Conservation (phyloP, 2,888 invertebrate genomes). For the Trachelus iudaicus region DNA sequence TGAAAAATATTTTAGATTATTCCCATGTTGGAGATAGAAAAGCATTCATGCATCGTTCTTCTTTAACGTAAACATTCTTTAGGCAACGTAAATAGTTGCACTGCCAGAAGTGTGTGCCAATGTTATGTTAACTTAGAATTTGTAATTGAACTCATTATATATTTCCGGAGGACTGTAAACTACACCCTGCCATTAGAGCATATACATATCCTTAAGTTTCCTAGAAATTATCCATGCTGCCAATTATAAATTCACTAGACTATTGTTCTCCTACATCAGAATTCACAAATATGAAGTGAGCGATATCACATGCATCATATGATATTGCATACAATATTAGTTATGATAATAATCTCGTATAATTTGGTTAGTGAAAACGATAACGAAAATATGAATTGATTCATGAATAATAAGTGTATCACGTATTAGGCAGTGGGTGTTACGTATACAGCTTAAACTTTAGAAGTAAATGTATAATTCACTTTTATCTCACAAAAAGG, state of each 20-base stretch:
- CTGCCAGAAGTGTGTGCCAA: not conserved
- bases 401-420: too few relatives aligned
- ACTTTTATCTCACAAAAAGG: not conserved
- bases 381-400: too few relatives aligned
- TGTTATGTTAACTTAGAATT: not conserved
- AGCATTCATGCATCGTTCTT: not conserved
- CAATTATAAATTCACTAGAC: not conserved
- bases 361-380: not conserved
- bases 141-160: not conserved
- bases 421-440: too few relatives aligned
- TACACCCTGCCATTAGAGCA: not conserved
- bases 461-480: not conserved
- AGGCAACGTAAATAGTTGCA: not conserved
- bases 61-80: not conserved
- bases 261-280: not conserved
- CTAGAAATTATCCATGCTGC: not conserved
- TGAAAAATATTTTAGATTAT: not conserved
- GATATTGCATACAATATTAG: not conserved
- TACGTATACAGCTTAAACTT: not conserved
- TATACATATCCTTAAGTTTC: not conserved
- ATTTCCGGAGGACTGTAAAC: not conserved
- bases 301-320: not conserved
- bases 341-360: not conserved
- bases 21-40: not conserved
- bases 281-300: not conserved